Evolutionary conservation across 1,140 invertebrate genomes (phyloP).

Genomic region (Achroia grisella): DNA sequence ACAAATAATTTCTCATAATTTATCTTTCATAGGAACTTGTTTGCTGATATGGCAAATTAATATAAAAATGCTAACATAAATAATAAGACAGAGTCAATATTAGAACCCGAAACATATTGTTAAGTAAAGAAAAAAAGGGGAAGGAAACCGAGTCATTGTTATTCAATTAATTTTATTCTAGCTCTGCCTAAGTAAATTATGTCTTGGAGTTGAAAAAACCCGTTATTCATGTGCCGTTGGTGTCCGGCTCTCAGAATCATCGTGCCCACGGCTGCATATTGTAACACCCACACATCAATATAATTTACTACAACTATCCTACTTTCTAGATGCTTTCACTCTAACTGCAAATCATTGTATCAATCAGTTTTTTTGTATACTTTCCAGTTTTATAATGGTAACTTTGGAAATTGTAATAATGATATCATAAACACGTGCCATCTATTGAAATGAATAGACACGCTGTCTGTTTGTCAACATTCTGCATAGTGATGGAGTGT

Average conservation of each 20-base stretch:
- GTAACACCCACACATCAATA: constrained; percentile 14
- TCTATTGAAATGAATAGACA: too few relatives aligned
- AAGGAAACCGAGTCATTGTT: too few relatives aligned
- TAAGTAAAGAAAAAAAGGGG: too few relatives aligned
- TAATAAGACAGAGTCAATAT: too few relatives aligned
- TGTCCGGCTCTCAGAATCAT: constrained; percentile 8
- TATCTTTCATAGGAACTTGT: too few relatives aligned
- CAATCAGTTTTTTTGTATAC: constrained; percentile 6
- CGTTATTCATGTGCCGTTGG: constrained; percentile 37
- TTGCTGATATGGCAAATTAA: too few relatives aligned
- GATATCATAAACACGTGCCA: too few relatives aligned
- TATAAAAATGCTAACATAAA: too few relatives aligned
- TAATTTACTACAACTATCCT: constrained; percentile 28
- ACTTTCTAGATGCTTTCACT: constrained; percentile 29
- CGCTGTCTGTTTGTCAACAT: not conserved
- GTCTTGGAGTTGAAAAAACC: constrained; percentile 36
- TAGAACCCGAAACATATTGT: too few relatives aligned
- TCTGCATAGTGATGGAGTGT: not conserved
- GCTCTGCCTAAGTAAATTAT: not conserved
- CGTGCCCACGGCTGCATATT: constrained; percentile 24
- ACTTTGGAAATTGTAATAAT: not conserved
- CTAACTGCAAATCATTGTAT: constrained; percentile 20
- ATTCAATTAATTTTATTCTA: too few relatives aligned
- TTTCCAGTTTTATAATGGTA: constrained; percentile 8
- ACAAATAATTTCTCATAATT: too few relatives aligned